phyloP scores from a whole-genome alignment of 2,888 invertebrate species.

The Acrobasis repandana region DNA sequence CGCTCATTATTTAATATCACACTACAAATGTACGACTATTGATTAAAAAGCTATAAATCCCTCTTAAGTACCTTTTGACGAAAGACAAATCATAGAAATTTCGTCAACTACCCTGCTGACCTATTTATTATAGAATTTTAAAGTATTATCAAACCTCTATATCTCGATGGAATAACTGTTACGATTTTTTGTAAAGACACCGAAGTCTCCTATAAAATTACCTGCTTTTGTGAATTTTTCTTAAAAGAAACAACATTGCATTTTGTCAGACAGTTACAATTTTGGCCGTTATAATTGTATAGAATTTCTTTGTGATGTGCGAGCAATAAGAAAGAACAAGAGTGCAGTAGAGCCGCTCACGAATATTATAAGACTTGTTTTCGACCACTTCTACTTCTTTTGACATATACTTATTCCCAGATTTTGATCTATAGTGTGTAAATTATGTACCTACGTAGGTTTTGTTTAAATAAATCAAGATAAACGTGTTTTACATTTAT shows the following conservation, averaged over 20 bases:
- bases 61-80: constrained; percentile 54
- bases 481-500: too few species aligned
- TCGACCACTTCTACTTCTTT: too few species aligned
- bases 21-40: constrained; percentile 48
- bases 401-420: too few species aligned
- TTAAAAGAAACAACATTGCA: constrained; percentile 61
- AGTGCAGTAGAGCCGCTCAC: constrained; percentile 41
- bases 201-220: constrained; percentile 68
- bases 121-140: constrained; percentile 72
- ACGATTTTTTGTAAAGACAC: constrained; percentile 63
- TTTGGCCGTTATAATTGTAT: constrained; percentile 83
- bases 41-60: constrained; percentile 77
- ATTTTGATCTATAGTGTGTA: too few species aligned
- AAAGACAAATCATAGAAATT: constrained; percentile 72
- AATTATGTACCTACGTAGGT: too few species aligned
- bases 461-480: too few species aligned
- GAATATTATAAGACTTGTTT: neutral
- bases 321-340: constrained; percentile 51
- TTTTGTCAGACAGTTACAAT: constrained; percentile 80
- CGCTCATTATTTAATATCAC: constrained; percentile 42
- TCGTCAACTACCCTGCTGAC: constrained; percentile 59
- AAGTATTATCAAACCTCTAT: constrained; percentile 49
- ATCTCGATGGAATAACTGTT: constrained; percentile 65
- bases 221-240: constrained; percentile 73
- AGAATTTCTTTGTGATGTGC: constrained; percentile 73